These are phyloP conservation scores for fruit fly (Drosophila melanogaster) DNA, from an alignment of 1,140 invertebrate species.

Conservation along the genomic window Release_6_plus_ISO1_MT NC_004354.4:18196501-18197000, in stretches of 20 bases:
- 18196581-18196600: no score
- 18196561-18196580: no score
- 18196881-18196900: not conserved
- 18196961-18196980: conserved; percentile 33
- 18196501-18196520: no score
- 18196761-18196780: conserved; percentile 39
- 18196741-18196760: conserved; percentile 50
- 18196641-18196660: no score
- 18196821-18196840: not conserved
- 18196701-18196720: conserved; percentile 30
- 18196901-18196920: conserved; percentile 23
- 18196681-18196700: conserved; percentile 20
- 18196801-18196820: not conserved
- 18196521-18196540: no score
- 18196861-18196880: not conserved
- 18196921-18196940: conserved; percentile 42
- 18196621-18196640: no score
- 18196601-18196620: no score
- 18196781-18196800: conserved; percentile 14
- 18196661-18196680: not conserved
- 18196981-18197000: conserved; percentile 30
- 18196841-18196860: no score
- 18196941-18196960: conserved; percentile 40
- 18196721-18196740: not conserved
- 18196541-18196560: no score